Conservation (phyloP, 2,888 invertebrate genomes). For the Aphodius sticticus region DNA sequence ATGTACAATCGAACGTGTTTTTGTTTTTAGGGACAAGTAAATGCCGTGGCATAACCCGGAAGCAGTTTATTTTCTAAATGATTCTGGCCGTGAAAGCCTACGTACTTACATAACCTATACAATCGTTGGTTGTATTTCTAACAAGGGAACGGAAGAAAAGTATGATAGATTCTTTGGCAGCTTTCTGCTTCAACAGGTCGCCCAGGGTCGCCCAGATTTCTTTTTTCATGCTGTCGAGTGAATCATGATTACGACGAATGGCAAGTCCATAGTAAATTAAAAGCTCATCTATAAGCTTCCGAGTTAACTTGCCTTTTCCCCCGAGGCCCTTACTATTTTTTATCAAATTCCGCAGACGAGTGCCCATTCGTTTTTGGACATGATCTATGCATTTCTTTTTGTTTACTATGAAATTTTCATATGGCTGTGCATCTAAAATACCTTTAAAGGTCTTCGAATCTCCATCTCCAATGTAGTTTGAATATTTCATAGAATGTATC, state of each 20-base stretch:
- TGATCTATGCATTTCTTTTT: conserved; percentile 34
- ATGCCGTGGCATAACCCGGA: too few species aligned
- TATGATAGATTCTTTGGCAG: too few species aligned
- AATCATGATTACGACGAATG: conserved; percentile 26
- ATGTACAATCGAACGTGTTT: too few species aligned
- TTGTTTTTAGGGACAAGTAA: too few species aligned
- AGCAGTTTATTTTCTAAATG: too few species aligned
- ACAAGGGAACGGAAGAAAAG: too few species aligned
- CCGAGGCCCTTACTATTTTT: conserved; percentile 5
- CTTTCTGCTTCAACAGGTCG: too few species aligned
- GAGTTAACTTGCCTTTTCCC: conserved; percentile 21
- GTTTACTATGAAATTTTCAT: conserved; percentile 19
- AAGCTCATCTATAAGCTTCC: conserved; percentile 27
- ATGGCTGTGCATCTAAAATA: conserved; percentile 18
- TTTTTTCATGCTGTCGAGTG: not conserved
- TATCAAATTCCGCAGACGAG: conserved; percentile 37
- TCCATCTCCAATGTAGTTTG: conserved; percentile 40
- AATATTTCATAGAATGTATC: conserved; percentile 37
- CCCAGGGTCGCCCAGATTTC: not conserved
- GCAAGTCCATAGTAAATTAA: conserved; percentile 26
- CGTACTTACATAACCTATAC: too few species aligned
- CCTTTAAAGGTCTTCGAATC: conserved; percentile 40
- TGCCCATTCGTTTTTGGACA: conserved; percentile 36
- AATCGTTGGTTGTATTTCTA: too few species aligned
- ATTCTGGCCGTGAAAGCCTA: too few species aligned